Evolutionary conservation across 2,113 vertebrate species (phyloP), one percentile per base, ranked within the genome.

Genomic region (Leucopsar rothschildi): DNA sequence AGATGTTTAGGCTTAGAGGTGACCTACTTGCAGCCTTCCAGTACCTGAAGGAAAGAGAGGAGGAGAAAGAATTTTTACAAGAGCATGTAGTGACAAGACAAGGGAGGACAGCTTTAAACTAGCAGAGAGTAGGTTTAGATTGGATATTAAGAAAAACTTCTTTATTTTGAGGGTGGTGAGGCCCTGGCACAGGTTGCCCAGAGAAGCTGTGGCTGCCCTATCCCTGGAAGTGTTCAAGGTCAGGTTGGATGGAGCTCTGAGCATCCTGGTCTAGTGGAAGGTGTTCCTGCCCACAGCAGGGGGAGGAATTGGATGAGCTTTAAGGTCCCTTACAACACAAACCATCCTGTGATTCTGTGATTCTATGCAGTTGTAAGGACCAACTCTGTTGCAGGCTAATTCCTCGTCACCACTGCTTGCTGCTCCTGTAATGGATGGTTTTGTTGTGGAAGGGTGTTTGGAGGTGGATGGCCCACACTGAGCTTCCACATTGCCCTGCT

Each of bases 361-460:
- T n/a, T 53, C n/a, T 39, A 0, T 47, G 57, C 4, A 3, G 7
- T n/a, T 82, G 16, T 24, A 73, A 55, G 31, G 13, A 29, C 11
- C 2, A 4, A 57, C 37, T 8, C 50, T 44, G 4, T 40, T 53
- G 27, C 35, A 77, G 12, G 22, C 14, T 31, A 82, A 87, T 82
- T 85, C 82, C 59, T 90, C 35, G 11, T 71, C 89, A 44, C 29
- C 1, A 3, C 50, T 2, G 4, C 63, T 91, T 79, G 29, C 49
- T 4, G 25, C 59, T 19, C 27, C 71, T 40, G 57, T 88, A 70
- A 45, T 40, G 59, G 68, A n/a, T 83, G 39, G n/a, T 61, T 97
- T 92, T 55, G 80, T 68, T 93, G 82, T 29, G 64, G 57, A 68
- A 85, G 79, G 52, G n/a, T 72, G 81, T 95, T 97, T 76, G 24